phyloP scores from a whole-genome alignment of 2,797 vertebrate genomes.

The Anguilla obscura region DNA sequence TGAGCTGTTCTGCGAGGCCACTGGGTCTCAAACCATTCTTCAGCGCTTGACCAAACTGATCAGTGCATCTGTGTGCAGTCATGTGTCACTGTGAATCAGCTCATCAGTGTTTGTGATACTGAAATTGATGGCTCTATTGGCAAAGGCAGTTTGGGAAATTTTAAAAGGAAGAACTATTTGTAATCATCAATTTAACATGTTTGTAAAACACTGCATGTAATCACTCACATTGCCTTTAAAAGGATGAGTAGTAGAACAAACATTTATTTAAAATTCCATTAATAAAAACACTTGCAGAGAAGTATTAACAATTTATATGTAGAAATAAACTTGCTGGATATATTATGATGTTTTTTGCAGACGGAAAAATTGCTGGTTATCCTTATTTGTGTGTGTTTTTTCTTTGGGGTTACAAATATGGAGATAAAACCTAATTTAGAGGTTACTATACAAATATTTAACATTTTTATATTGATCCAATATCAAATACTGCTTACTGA shows the following conservation, averaged over 20 bases:
- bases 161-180: neutral
- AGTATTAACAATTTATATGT: neutral
- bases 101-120: neutral
- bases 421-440: slow-evolving; percentile 61
- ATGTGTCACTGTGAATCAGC: slow-evolving; percentile 38
- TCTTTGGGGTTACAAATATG: slow-evolving; percentile 50
- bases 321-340: neutral
- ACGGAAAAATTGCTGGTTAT: neutral
- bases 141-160: neutral
- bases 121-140: neutral
- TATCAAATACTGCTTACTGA: slow-evolving; percentile 63
- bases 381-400: slow-evolving; percentile 47
- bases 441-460: slow-evolving; percentile 46
- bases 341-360: neutral
- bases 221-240: neutral
- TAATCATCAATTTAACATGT: no score
- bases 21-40: slow-evolving; percentile 39
- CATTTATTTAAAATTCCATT: neutral
- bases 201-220: no score
- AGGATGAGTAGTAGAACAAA: no score
- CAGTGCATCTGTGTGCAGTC: slow-evolving; percentile 48
- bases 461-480: slow-evolving; percentile 61
- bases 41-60: slow-evolving; percentile 44
- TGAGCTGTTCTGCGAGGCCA: slow-evolving; percentile 68
- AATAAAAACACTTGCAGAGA: neutral